Evolutionary conservation across 2,113 vertebrate genomes (phyloP).

Genomic region (Taxidea taxus): DNA sequence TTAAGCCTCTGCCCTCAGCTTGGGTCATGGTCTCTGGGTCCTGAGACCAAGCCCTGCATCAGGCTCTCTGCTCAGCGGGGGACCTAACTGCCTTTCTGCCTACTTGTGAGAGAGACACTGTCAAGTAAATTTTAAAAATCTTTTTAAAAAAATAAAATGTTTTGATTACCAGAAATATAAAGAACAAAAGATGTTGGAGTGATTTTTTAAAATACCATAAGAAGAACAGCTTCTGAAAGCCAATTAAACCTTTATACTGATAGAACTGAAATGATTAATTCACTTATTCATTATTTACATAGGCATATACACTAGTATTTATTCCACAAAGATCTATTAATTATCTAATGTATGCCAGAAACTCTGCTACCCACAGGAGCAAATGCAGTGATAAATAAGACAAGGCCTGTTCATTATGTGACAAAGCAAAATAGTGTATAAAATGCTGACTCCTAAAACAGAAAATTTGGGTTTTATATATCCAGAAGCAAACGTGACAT

Average conservation of each 20-base stretch:
- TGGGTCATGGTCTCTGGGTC: too few species aligned
- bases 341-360: background rate
- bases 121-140: too few species aligned
- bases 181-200: background rate
- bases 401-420: background rate
- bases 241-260: background rate
- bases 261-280: slow-evolving; percentile 1
- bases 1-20: too few species aligned
- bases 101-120: too few species aligned
- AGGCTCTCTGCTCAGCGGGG: too few species aligned
- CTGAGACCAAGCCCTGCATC: too few species aligned
- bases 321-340: slow-evolving; percentile 14
- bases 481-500: background rate
- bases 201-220: background rate
- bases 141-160: background rate
- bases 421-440: background rate
- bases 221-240: background rate
- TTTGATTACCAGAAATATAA: background rate
- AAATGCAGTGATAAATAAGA: background rate
- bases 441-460: background rate
- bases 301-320: background rate
- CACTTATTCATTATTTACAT: background rate
- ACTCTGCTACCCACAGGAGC: background rate
- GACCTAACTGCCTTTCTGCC: too few species aligned
- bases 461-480: background rate